Evolutionary conservation across 2,797 vertebrate genomes (phyloP).

Genomic region (Columba guinea): DNA sequence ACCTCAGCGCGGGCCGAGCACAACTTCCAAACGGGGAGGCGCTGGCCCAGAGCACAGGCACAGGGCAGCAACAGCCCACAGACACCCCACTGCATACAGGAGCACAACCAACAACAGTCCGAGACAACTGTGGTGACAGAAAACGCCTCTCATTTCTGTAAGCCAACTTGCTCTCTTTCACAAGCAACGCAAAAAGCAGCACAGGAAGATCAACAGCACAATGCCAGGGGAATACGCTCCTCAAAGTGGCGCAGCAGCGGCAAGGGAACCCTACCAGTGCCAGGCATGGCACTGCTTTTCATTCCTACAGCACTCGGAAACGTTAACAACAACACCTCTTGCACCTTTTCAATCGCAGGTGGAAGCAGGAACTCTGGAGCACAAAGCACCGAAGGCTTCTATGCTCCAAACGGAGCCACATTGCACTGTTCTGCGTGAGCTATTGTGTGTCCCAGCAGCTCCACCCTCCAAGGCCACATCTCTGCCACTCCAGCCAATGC

Average conservation of each 20-base stretch:
- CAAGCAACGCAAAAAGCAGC: background rate
- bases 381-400: background rate
- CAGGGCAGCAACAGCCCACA: background rate
- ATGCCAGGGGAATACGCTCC: background rate
- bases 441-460: background rate
- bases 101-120: background rate
- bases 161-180: background rate
- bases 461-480: background rate
- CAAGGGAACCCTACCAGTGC: background rate
- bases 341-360: background rate
- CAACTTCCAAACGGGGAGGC: background rate
- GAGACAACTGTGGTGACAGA: background rate
- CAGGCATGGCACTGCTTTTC: background rate
- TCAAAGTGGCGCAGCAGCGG: background rate
- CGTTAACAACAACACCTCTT: background rate
- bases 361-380: background rate
- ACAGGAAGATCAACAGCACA: background rate
- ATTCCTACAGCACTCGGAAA: background rate
- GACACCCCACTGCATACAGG: background rate
- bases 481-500: background rate
- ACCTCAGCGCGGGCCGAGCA: background rate
- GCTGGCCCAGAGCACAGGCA: background rate
- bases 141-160: background rate
- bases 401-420: accelerated
- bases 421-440: background rate